These are phyloP conservation scores for Chelonus insularis DNA, from an alignment of 1,140 invertebrate species.

Conservation along the genomic window DNA sequence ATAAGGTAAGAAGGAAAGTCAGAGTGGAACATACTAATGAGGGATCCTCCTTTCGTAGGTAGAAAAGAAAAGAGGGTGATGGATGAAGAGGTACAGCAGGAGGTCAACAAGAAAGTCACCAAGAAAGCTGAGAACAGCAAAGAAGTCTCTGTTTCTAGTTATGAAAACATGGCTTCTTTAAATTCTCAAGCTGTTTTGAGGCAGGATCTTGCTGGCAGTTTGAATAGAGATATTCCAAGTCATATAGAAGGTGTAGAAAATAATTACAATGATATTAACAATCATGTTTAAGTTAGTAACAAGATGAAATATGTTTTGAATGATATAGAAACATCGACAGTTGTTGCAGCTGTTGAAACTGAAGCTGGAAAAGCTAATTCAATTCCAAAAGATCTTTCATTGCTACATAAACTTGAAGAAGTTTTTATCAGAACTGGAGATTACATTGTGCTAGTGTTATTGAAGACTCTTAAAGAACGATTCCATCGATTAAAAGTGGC, in stretches of 20 bases:
- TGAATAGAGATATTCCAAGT: no score
- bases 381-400: no score
- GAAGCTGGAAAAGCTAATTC: no score
- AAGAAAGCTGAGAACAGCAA: background rate
- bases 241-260: no score
- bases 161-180: background rate
- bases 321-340: no score
- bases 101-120: conserved; percentile 17
- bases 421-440: conserved; percentile 10
- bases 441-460: conserved; percentile 16
- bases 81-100: conserved; percentile 6
- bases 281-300: no score
- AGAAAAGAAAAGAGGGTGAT: background rate
- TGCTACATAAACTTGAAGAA: background rate
- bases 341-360: no score
- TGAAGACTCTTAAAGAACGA: conserved; percentile 11
- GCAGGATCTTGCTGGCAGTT: no score
- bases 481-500: conserved; percentile 1
- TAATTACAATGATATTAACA: no score
- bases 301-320: background rate
- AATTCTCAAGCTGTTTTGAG: background rate
- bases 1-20: background rate
- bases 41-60: background rate
- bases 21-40: conserved; percentile 18
- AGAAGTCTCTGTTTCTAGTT: background rate